Conservation (phyloP, 2,113 vertebrate species). For the Aldabrachelys gigantea region DNA sequence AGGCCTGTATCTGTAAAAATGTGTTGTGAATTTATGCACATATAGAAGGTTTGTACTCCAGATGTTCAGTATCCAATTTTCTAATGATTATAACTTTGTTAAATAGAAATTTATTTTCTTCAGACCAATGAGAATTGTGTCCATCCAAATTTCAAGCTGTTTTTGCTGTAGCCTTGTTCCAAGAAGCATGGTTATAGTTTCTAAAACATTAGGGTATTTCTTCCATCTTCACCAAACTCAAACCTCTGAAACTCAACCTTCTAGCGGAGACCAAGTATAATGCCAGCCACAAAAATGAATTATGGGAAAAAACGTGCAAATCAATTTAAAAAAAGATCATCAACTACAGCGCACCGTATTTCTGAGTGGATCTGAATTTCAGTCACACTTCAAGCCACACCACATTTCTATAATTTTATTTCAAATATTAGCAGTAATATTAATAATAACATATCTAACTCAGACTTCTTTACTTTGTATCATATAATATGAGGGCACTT, state of each 20-base stretch:
- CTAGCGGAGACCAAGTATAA: background rate
- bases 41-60: background rate
- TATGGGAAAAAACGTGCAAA: background rate
- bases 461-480: background rate
- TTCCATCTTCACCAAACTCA: background rate
- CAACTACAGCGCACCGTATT: background rate
- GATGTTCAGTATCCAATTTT: background rate
- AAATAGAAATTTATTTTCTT: background rate
- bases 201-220: background rate
- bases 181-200: background rate
- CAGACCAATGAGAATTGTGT: background rate
- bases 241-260: background rate
- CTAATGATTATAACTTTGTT: background rate
- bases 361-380: background rate
- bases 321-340: background rate
- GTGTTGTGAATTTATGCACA: background rate
- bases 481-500: background rate
- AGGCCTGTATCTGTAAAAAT: background rate
- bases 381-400: background rate
- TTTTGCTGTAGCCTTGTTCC: background rate
- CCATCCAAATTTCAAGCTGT: background rate
- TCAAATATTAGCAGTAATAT: background rate
- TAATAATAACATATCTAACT: background rate
- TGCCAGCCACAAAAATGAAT: background rate
- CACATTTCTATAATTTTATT: background rate